Percentiles rank a stretch among this genome's conserved stretches.
Evolutionary conservation across 2,113 vertebrate species (phyloP).

Genomic region (Oreochromis tanganicae): DNA sequence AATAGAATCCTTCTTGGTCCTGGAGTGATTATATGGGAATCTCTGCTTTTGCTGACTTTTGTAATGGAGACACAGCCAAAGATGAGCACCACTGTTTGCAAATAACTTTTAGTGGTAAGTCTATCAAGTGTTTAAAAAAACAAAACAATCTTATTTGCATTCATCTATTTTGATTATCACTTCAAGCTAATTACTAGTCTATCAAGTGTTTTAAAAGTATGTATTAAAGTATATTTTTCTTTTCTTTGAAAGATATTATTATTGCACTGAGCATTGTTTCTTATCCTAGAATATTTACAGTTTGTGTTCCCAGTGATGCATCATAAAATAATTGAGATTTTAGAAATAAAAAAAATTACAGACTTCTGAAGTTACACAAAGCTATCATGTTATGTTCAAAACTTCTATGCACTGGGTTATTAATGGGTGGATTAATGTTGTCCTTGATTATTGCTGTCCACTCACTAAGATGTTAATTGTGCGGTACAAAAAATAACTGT

Average conservation of each 20-base stretch:
- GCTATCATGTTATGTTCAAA: rapidly evolving
- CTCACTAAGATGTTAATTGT: background rate
- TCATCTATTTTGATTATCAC: background rate
- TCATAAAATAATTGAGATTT: background rate
- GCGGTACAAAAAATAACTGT: background rate
- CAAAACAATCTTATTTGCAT: background rate
- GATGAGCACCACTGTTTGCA: background rate
- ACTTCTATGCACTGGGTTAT: background rate
- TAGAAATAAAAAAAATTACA: background rate
- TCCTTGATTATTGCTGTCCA: rapidly evolving
- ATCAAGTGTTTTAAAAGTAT: background rate
- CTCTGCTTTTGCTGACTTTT: rapidly evolving
- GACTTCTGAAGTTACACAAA: too few relatives aligned
- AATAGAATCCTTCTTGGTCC: background rate
- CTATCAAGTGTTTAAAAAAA: background rate
- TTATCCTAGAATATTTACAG: rapidly evolving
- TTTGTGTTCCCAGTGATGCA: background rate
- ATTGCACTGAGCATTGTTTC: background rate
- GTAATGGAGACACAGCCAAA: rapidly evolving
- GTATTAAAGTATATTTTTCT: background rate
- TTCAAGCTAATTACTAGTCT: background rate
- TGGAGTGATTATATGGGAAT: background rate
- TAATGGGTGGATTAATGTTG: background rate
- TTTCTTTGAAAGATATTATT: background rate
- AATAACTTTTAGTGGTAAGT: background rate